A percentile compares a stretch with the other conserved stretches of the same genome.
Conservation (phyloP, 2,888 invertebrate genomes). For the Cerastis leucographa region DNA sequence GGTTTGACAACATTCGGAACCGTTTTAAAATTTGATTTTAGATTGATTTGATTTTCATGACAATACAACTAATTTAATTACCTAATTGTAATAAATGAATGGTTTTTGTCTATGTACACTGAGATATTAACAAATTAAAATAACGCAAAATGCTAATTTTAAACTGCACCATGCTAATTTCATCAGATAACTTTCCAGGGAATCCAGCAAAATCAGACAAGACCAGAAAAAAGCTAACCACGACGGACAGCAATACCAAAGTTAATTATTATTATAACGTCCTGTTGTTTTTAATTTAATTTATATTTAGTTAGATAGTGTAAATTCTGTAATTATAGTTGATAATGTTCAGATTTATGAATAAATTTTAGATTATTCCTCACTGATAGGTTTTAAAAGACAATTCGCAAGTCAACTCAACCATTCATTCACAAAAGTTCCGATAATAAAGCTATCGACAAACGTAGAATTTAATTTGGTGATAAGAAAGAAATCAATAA, state of each 20-base stretch:
- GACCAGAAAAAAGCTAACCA: too few species aligned
- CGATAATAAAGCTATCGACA: background rate
- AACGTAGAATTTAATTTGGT: background rate
- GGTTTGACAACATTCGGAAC: background rate
- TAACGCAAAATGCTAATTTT: background rate
- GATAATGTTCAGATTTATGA: too few species aligned
- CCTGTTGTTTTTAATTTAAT: too few species aligned
- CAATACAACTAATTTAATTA: background rate
- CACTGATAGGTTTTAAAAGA: background rate
- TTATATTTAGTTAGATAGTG: too few species aligned
- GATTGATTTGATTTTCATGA: background rate
- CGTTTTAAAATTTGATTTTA: background rate
- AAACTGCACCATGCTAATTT: too few species aligned
- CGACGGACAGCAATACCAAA: too few species aligned
- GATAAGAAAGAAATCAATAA: constrained; percentile 8
- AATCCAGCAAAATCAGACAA: too few species aligned
- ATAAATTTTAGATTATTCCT: too few species aligned
- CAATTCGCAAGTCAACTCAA: background rate
- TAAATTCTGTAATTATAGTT: too few species aligned
- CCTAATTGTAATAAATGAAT: background rate
- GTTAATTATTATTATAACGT: too few species aligned
- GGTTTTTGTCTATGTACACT: background rate
- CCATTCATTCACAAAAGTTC: background rate
- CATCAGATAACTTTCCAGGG: too few species aligned
- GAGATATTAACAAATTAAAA: background rate